These are phyloP conservation scores for Loripinus fragilis DNA, from an alignment of 2,888 invertebrate genomes.

Conservation along the genomic window DNA sequence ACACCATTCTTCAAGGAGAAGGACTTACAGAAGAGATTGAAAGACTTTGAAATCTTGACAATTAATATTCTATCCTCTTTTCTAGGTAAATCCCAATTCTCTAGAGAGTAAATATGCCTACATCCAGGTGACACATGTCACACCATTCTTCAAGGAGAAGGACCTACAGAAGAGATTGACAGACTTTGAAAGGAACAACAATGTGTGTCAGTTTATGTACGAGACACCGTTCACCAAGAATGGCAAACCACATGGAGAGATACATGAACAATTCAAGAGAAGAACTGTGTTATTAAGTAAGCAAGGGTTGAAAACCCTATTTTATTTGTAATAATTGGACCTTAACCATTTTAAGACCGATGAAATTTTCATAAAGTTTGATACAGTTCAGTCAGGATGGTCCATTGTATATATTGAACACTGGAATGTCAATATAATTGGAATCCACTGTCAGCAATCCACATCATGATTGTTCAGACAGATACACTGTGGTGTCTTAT, in stretches of 20 bases:
- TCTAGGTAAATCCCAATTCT: conserved; percentile 88
- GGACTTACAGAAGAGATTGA: conserved; percentile 89
- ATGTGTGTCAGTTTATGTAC: conserved; percentile 94
- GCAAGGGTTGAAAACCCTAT: too few relatives aligned
- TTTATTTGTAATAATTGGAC: too few relatives aligned
- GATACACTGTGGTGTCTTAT: too few relatives aligned
- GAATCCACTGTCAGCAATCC: too few relatives aligned
- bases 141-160: conserved; percentile 90
- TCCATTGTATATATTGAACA: too few relatives aligned
- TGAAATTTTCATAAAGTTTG: too few relatives aligned
- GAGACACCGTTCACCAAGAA: conserved; percentile 97
- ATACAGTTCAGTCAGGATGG: too few relatives aligned
- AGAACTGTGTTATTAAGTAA: conserved; percentile 95
- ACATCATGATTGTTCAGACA: too few relatives aligned
- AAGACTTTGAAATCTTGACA: too few relatives aligned
- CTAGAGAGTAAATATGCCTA: conserved; percentile 93
- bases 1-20: conserved; percentile 91
- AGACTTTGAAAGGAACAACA: conserved; percentile 95
- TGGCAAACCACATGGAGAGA: conserved; percentile 87
- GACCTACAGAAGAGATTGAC: conserved; percentile 89
- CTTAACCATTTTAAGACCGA: too few relatives aligned
- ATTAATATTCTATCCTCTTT: too few relatives aligned
- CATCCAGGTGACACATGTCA: conserved; percentile 98
- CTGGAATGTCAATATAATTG: too few relatives aligned
- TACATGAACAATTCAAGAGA: conserved; percentile 94